Base-by-base conservation (phyloP, 1,140 invertebrate genomes). In the Drosophila ananassae region DNA sequence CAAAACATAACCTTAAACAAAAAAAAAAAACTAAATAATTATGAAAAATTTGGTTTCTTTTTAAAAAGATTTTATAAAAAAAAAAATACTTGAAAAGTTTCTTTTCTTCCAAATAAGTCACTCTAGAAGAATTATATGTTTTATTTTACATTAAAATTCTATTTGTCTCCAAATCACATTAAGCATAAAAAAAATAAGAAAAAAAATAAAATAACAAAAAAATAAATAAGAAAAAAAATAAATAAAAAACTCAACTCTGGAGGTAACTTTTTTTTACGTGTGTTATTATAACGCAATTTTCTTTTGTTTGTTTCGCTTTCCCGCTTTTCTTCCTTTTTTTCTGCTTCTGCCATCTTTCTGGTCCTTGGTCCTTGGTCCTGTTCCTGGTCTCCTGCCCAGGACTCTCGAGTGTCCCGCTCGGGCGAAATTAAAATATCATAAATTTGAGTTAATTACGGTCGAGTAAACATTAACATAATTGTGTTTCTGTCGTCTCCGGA, bases 401-500 rank as follows among this genome's bases (percentile, higher is more conserved):
- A 24, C 41, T 44, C 28, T 37, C 50, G 24, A 53, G 53, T 55
- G 61, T 37, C 61, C 66, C 63, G 57, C 47, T 72, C 51, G 72
- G 81, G 64, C 74, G 60, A 85, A 85, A 85, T 85, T 85, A 85
- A 85, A 85, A 85, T 85, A 87, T 85, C 77, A 85, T 85, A 85
- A 85, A 85, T 85, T 85, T 85, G 68, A 85, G 82, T 85, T 85
- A 85, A 85, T 85, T 85, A 87, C 81, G 81, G 81, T 85, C 82
- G 81, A 85, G 81, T 87, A 85, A 87, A 85, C 81, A 85, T 85
- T 85, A 87, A 87, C 81, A 85, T 85, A 87, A 85, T 87, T 85
- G 81, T 87, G 82, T 87, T 73, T 64, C 72, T 83, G 74, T 63
- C 73, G 73, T 66, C 61, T 55, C 13, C 46, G 53, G 60, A 58